phyloP scores from a whole-genome alignment of 2,888 invertebrate genomes.

The Megaustenia siamemsis region DNA sequence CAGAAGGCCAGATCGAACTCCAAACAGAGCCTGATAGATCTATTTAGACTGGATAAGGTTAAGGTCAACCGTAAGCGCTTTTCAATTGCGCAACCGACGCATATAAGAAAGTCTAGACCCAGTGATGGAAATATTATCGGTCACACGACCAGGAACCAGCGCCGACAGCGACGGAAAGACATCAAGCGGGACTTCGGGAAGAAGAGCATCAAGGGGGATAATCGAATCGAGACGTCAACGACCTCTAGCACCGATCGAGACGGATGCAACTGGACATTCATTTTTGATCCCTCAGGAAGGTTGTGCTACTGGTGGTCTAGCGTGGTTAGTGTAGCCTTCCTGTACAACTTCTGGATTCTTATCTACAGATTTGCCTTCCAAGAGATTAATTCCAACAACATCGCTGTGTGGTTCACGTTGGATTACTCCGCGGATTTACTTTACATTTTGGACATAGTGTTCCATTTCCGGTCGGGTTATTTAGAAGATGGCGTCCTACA shows the following conservation, averaged over 20 bases:
- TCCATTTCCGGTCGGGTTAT: conserved; percentile 98
- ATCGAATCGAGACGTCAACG: conserved; percentile 69
- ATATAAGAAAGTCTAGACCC: conserved; percentile 84
- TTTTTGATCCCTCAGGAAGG: conserved; percentile 98
- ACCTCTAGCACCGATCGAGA: conserved; percentile 83
- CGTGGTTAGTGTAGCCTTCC: conserved; percentile 79
- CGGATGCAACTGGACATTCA: conserved; percentile 88
- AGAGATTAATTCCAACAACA: conserved; percentile 92
- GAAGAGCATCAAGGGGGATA: conserved; percentile 67
- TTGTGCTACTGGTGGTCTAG: conserved; percentile 82
- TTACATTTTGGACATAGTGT: conserved; percentile 96
- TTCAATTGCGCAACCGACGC: conserved; percentile 83
- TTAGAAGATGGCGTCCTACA: conserved; percentile 98
- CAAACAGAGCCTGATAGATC: conserved; percentile 85
- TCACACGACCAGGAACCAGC: conserved; percentile 84
- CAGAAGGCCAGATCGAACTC: conserved; percentile 83
- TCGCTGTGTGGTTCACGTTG: conserved; percentile 96
- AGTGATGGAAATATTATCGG: conserved; percentile 82
- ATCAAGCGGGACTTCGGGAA: conserved; percentile 80
- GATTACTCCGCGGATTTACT: conserved; percentile 98
- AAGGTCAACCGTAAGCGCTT: conserved; percentile 83
- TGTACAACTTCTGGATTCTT: conserved; percentile 83
- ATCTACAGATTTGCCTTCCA: conserved; percentile 99
- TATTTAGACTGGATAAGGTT: conserved; percentile 84
- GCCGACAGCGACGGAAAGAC: conserved; percentile 79